A percentile compares a stretch with the other conserved stretches of the same genome.
Conservation (phyloP, 2,113 vertebrate species). For the Vulpes vulpes region DNA sequence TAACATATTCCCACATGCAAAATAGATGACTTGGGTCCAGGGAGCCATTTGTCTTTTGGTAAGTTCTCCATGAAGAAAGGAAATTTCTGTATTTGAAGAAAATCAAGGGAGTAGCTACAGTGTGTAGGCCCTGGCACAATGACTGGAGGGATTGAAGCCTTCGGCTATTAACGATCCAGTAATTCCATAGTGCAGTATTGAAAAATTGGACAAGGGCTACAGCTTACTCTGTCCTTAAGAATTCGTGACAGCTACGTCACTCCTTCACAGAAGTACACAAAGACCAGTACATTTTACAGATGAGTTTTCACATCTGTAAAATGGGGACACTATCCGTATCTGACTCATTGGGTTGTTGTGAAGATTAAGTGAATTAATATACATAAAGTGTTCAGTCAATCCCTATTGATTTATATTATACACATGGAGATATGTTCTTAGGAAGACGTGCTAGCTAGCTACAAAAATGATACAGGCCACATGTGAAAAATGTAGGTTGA, state of each 20-base stretch:
- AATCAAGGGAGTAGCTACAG: neutral
- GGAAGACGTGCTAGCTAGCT: constrained; percentile 19
- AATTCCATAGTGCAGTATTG: constrained; percentile 8
- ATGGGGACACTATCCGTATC: neutral
- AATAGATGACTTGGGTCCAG: neutral
- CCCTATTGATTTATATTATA: neutral
- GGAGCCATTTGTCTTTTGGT: constrained; percentile 34
- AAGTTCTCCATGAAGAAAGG: constrained; percentile 46
- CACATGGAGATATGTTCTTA: neutral
- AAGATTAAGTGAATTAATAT: constrained; percentile 23
- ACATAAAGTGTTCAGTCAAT: neutral
- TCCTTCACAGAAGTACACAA: neutral
- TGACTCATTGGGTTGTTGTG: neutral
- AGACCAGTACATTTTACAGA: neutral
- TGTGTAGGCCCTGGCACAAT: neutral
- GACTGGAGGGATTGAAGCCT: neutral
- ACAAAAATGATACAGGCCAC: neutral
- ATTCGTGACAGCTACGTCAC: neutral
- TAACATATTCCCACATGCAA: neutral
- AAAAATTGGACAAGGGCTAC: neutral
- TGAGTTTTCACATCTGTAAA: constrained; percentile 49
- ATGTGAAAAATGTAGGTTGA: neutral
- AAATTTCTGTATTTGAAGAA: constrained; percentile 63
- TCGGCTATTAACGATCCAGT: neutral
- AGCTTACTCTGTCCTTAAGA: neutral